Evolutionary conservation across 2,113 vertebrate genomes (phyloP).

Genomic region (Brachyistius frenatus): DNA sequence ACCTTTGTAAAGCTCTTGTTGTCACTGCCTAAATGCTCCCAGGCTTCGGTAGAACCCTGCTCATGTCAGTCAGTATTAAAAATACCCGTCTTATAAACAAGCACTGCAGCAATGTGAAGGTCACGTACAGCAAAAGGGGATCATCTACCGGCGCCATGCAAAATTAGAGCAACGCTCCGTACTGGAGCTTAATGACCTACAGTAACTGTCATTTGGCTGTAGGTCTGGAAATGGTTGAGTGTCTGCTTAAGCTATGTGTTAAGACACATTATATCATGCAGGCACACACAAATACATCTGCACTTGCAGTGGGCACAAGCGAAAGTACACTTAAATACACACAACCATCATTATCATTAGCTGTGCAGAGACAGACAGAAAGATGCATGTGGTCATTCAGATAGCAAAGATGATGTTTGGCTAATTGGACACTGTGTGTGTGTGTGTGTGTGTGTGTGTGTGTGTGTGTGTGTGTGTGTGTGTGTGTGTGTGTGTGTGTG

Average conservation of each 20-base stretch:
- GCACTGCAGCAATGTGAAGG: constrained; percentile 65
- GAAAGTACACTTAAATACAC: constrained; percentile 19
- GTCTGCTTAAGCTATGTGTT: constrained; percentile 67
- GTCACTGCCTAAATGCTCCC: constrained; percentile 18
- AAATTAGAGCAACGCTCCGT: constrained; percentile 66
- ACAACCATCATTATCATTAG: constrained; percentile 70
- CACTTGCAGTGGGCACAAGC: constrained; percentile 23
- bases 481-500: constrained; percentile 7
- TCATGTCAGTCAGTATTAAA: constrained; percentile 50
- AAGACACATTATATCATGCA: constrained; percentile 63
- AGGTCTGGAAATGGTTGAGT: constrained; percentile 70
- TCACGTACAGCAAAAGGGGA: constrained; percentile 55
- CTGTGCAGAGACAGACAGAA: constrained; percentile 65
- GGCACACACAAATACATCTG: constrained; percentile 57
- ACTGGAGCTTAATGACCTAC: constrained; percentile 70
- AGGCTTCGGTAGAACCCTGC: constrained; percentile 12
- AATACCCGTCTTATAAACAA: constrained; percentile 35
- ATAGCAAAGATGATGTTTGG: constrained; percentile 54
- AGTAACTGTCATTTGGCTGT: constrained; percentile 68
- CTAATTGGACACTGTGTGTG: constrained; percentile 68
- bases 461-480: constrained; percentile 8
- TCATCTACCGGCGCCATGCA: constrained; percentile 60
- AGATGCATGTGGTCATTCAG: constrained; percentile 74
- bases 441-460: constrained; percentile 6
- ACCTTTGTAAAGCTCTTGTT: constrained; percentile 9